Percentiles rank a stretch among this genome's conserved stretches.
Evolutionary conservation across 1,140 invertebrate species (phyloP).

Genomic region (Brachionus plicatilis): DNA sequence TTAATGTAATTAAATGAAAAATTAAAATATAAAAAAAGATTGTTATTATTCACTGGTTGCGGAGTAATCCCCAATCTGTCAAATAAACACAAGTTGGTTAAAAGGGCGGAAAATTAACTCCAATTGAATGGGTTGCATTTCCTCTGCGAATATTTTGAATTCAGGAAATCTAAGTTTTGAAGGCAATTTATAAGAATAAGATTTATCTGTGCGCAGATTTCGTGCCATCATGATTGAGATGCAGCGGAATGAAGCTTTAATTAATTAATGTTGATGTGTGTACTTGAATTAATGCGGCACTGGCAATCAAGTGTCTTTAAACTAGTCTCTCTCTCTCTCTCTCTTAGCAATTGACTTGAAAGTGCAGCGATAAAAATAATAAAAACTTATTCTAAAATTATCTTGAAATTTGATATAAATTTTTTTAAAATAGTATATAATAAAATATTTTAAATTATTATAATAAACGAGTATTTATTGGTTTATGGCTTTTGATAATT

Average conservation of each 20-base stretch:
- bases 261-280: background rate
- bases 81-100: background rate
- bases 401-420: background rate
- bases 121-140: background rate
- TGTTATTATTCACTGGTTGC: background rate
- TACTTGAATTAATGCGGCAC: background rate
- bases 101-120: background rate
- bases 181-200: background rate
- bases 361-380: background rate
- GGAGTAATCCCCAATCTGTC: background rate
- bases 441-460: background rate
- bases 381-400: background rate
- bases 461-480: background rate
- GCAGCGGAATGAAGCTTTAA: background rate
- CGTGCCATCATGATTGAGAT: background rate
- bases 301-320: background rate
- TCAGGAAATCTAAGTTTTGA: background rate
- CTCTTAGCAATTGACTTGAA: background rate
- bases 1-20: background rate
- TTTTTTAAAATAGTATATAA: background rate
- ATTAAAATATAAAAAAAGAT: background rate
- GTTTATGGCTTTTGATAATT: constrained; percentile 1
- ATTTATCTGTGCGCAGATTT: background rate
- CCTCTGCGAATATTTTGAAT: background rate
- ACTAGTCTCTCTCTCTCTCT: background rate